Evolutionary conservation across 2,888 invertebrate species (phyloP).

Genomic region (Dicranocentrus wangi): DNA sequence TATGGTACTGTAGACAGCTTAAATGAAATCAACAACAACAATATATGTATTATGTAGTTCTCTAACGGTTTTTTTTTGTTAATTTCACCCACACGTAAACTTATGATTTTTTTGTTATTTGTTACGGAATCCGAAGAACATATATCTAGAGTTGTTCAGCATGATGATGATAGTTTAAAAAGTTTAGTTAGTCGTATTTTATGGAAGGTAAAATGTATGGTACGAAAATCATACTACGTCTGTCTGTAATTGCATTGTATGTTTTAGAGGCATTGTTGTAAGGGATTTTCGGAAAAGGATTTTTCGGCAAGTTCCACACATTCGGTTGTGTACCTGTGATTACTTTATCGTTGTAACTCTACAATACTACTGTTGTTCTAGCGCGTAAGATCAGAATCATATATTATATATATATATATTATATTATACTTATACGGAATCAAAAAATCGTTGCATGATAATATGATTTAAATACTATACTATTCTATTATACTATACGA

Average conservation of each 20-base stretch:
- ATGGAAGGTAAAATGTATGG: no score
- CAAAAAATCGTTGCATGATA: conserved; percentile 42
- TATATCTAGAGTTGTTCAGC: no score
- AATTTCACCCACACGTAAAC: background rate
- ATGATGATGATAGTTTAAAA: no score
- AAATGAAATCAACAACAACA: background rate
- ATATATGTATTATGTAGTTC: background rate
- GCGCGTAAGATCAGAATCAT: conserved; percentile 5
- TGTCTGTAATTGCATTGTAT: no score
- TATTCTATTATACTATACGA: conserved; percentile 26
- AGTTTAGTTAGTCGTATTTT: no score
- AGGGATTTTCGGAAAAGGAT: conserved; percentile 60
- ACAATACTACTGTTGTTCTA: conserved; percentile 11
- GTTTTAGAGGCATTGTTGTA: conserved; percentile 30
- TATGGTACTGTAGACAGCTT: conserved; percentile 1
- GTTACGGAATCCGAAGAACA: no score
- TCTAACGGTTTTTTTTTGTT: conserved; percentile 1
- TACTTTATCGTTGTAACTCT: conserved; percentile 64
- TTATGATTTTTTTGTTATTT: conserved; percentile 13
- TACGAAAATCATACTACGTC: no score
- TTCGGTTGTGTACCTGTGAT: conserved; percentile 73
- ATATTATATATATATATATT: background rate
- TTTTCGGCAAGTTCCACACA: conserved; percentile 70
- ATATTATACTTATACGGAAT: conserved; percentile 10
- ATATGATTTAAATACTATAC: conserved; percentile 7